phyloP scores from a whole-genome alignment of 2,797 vertebrate species.

The Aratinga solstitialis region DNA sequence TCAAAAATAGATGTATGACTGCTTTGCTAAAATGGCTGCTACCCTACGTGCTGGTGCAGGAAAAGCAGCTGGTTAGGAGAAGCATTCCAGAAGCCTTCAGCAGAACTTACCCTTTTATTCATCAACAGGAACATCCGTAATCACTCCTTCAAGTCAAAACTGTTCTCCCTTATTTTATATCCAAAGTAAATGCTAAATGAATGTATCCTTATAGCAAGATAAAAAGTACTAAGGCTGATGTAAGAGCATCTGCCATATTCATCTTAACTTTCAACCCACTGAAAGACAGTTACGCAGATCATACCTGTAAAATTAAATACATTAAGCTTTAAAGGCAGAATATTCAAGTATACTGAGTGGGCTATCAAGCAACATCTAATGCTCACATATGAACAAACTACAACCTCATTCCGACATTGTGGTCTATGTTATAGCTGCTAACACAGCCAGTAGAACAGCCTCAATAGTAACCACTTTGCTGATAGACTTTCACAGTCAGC shows the following conservation, averaged over 20 bases:
- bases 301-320: not conserved
- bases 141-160: not conserved
- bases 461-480: not conserved
- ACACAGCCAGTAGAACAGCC: not conserved
- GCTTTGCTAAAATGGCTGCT: not conserved
- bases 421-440: not conserved
- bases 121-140: not conserved
- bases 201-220: not conserved
- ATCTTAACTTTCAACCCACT: not conserved
- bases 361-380: not conserved
- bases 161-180: not conserved
- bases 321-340: not conserved
- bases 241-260: not conserved
- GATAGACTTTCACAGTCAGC: not conserved
- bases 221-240: not conserved
- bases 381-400: not conserved
- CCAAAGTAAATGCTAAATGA: not conserved
- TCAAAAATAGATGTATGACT: not conserved
- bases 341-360: not conserved
- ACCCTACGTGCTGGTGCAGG: rapidly evolving
- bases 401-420: not conserved
- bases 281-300: not conserved
- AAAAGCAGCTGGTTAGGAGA: not conserved
- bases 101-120: not conserved
- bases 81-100: not conserved